phyloP scores from a whole-genome alignment of 2,888 invertebrate genomes.

The Tipula vernalis region DNA sequence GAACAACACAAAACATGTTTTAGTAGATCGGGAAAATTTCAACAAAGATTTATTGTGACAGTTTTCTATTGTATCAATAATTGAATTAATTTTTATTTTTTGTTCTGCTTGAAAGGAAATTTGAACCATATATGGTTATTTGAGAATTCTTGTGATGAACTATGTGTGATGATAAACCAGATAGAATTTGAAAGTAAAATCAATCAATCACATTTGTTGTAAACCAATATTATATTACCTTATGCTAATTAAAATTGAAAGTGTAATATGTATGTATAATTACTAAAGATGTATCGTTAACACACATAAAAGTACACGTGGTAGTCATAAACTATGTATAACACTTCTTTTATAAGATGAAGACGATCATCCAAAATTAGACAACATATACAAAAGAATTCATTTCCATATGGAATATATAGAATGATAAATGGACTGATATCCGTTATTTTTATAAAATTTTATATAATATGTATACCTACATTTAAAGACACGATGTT shows the following conservation, averaged over 20 bases:
- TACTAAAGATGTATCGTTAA: neutral
- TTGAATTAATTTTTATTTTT: neutral
- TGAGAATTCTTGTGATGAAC: no score
- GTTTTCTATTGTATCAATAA: neutral
- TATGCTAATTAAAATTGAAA: neutral
- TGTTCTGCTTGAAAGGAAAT: no score
- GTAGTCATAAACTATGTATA: neutral
- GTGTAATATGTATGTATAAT: neutral
- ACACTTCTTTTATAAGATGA: neutral
- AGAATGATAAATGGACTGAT: neutral
- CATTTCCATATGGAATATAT: neutral
- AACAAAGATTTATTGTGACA: neutral
- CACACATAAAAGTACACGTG: neutral
- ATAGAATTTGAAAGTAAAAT: no score
- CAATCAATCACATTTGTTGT: no score
- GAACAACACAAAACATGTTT: neutral
- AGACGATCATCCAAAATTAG: neutral
- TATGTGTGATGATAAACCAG: no score
- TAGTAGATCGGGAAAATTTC: neutral
- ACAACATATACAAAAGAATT: neutral
- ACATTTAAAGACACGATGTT: neutral
- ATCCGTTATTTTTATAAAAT: neutral
- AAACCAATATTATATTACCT: neutral
- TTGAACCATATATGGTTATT: no score
- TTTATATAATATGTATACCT: no score